Evolutionary conservation across 2,113 vertebrate species (phyloP), one percentile per base, ranked within the genome.

Genomic region (Dendrocopos noguchii): DNA sequence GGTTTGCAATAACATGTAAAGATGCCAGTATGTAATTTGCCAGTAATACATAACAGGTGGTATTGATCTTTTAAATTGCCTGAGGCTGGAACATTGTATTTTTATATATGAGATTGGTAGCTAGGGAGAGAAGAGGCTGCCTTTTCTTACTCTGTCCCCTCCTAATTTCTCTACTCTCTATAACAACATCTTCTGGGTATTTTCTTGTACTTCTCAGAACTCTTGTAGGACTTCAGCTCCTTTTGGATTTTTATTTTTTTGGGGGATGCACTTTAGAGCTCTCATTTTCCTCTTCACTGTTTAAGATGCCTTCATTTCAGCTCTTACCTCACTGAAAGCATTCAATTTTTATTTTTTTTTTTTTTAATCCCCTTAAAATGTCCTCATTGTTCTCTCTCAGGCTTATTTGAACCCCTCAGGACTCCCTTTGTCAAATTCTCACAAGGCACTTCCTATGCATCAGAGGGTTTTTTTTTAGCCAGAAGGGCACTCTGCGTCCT

Each of bases 11-110:
- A 75, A 60, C 2, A 15, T 81, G 21, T 88, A 57, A 82, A 52
- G 27, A 74, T 87, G 50, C 34, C 57, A 60, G 46, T 52, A 53
- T 3, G 21, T 85, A 84, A 93, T 92, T 92, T 92, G 52, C 76
- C 81, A 71, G 50, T 86, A 65, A 56, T 80, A 67, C 6, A 10
- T 81, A 95, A 61, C 56, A 92, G 84, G 68, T 92, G 52, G 66
- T 57, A 55, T 22, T 80, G 73, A 68, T 82, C 59, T 91, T 74
- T 87, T 71, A 59, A 91, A 88, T 67, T 87, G 57, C 75, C 86
- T 57, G 68, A 88, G 70, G 81, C 55, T 91, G 66, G 68, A 86
- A 71, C 24, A 72, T 16, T 79, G 27, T 65, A 11, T 59, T 93
- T 85, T 66, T 77, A 42, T 65, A n/a, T n/a, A 36, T 74, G 21